Percentiles rank a stretch among this genome's conserved stretches.
phyloP scores from a whole-genome alignment of 2,797 vertebrate genomes.

The Sebastes taczanowskii region DNA sequence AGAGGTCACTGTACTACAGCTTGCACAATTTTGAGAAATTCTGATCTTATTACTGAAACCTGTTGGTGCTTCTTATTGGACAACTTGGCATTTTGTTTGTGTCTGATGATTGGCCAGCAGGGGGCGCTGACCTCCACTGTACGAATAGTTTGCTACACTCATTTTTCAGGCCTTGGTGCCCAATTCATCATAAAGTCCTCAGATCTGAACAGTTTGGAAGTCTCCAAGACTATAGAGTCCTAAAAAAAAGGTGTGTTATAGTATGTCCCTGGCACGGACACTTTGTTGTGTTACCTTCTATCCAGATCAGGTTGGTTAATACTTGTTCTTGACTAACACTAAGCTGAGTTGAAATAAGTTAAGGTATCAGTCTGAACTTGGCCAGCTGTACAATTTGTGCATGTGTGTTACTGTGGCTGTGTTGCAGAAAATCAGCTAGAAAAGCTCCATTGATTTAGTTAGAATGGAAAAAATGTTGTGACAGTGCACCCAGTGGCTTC shows the following conservation, averaged over 20 bases:
- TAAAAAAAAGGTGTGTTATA: neutral
- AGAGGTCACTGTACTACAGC: neutral
- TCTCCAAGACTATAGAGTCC: neutral
- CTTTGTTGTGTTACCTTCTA: neutral
- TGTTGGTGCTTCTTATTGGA: neutral
- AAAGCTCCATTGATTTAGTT: neutral
- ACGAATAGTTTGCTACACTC: neutral
- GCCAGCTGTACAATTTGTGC: neutral
- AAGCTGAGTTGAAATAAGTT: neutral
- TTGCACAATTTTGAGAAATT: neutral
- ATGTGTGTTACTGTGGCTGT: neutral
- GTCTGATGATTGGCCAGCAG: conserved; percentile 23
- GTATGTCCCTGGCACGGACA: neutral
- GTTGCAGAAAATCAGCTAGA: neutral
- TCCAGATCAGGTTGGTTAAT: neutral
- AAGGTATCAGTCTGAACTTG: neutral
- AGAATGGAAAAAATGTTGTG: neutral
- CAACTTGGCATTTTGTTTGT: neutral
- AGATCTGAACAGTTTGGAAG: neutral
- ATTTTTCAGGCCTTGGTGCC: neutral
- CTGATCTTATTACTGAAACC: neutral
- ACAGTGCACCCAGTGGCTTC: neutral
- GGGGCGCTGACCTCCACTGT: neutral
- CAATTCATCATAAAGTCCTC: neutral
- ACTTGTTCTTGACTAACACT: neutral